These are phyloP conservation scores for Gymnoscopelus braueri DNA, from an alignment of 2,797 vertebrate genomes.

Conservation along the genomic window DNA sequence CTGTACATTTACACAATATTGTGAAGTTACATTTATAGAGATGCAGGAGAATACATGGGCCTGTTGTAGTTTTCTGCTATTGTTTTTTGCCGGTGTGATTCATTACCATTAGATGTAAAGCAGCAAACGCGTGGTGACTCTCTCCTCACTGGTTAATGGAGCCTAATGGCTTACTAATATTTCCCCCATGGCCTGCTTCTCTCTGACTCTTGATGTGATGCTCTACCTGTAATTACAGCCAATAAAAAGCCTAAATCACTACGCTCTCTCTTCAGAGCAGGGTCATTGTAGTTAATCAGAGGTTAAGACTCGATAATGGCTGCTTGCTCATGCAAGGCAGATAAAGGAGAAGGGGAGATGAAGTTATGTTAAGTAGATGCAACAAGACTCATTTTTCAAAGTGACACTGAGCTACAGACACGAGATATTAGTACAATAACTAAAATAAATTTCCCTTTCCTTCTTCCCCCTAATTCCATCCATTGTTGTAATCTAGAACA, in stretches of 20 bases:
- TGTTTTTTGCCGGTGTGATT: slow-evolving; percentile 19
- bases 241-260: slow-evolving; percentile 70
- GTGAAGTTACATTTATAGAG: slow-evolving; percentile 42
- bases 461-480: slow-evolving; percentile 5
- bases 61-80: slow-evolving; percentile 17
- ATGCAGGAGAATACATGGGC: slow-evolving; percentile 37
- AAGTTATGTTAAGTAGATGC: slow-evolving; percentile 58
- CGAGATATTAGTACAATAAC: not conserved
- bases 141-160: slow-evolving; percentile 61
- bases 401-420: not conserved
- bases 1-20: not conserved
- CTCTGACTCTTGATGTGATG: slow-evolving; percentile 67
- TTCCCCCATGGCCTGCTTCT: slow-evolving; percentile 53
- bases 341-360: slow-evolving; percentile 47
- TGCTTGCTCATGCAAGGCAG: slow-evolving; percentile 66
- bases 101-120: slow-evolving; percentile 37
- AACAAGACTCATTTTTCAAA: slow-evolving; percentile 29
- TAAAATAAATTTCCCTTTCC: slow-evolving; percentile 9
- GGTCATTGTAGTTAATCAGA: slow-evolving; percentile 73
- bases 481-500: slow-evolving; percentile 12
- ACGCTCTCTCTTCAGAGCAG: slow-evolving; percentile 61
- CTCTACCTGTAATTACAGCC: slow-evolving; percentile 73
- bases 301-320: slow-evolving; percentile 64
- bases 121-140: slow-evolving; percentile 15
- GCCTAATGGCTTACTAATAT: slow-evolving; percentile 76